Evolutionary conservation across 2,888 invertebrate genomes (phyloP), one percentile per base, ranked within the genome.

Genomic region (Diarsia dahlii): DNA sequence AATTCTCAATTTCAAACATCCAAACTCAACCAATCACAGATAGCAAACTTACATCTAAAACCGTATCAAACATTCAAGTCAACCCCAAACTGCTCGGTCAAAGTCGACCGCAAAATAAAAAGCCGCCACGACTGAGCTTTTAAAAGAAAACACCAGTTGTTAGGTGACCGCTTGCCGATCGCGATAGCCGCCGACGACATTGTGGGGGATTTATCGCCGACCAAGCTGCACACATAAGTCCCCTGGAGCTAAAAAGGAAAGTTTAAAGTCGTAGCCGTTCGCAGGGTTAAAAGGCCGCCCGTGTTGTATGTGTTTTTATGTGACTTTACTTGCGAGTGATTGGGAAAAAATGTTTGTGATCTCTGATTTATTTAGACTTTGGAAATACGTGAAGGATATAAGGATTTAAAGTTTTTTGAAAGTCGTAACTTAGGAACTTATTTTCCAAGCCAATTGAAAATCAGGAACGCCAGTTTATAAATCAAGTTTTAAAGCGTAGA

Each of bases 141-240:
- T 83, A 88, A 89, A 89, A 88, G 89, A 89, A 89, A 89, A 87
- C 87, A 87, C 74, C 76, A 75, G 88, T 82, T 81, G 86, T 88
- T 80, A 85, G 90, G 87, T 85, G 85, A 89, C 84, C 89, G 85
- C 75, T 80, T 80, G 85, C 85, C 81, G 86, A 89, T 88, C 89
- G 81, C 83, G 90, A 90, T 89, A 89, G 87, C 89, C 82, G 72
- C 45, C 76, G 81, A 79, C 86, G 86, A 87, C 88, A 84, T 84
- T 82, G 85, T 77, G 84, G 84, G 67, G 87, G 89, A 87, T 89
- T 90, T 90, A 90, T 90, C 84, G 88, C 70, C 65, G 74, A 79
- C 84, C 84, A 83, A 82, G 75, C 72, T 82, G 85, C 85, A 84
- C 90, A 88, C 87, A 89, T 89, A 88, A 87, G 88, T 84, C 87